Evolutionary conservation across 2,888 invertebrate species (phyloP), one percentile per base, ranked within the genome.

Genomic region (Conops quadrifasciatus): DNA sequence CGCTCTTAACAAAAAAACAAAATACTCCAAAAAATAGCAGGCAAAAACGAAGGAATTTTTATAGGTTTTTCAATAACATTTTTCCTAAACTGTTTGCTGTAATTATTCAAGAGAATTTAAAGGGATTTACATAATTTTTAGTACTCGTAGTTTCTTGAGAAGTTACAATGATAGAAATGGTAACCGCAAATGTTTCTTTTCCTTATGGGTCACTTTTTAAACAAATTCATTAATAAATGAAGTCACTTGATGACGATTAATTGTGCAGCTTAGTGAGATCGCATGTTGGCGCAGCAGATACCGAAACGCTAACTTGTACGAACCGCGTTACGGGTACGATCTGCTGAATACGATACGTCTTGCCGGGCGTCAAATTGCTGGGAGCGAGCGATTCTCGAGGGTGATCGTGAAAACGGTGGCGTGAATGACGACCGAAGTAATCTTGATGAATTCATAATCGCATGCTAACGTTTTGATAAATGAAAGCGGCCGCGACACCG

Each of bases 391-490:
- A 80, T 80, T 81, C 76, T 76, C 75, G 76, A 36, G 36, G 36
- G 36, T 36, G 36, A 78, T 77, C 77, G 80, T 19, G 36, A 9
- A 28, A 24, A 45, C 26, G 49, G 63, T 73, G 73, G 73, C 73
- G 75, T 75, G 82, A 82, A 82, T 83, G 82, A 81, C 80, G 81
- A 79, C 51, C 73, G 69, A 72, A 73, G 80, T 81, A 83, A 82
- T 82, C 82, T 83, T 82, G 82, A 82, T 83, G 83, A 82, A 82
- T 82, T 82, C 80, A 81, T 82, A 82, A 82, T 83, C 83, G 82
- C 82, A 78, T 78, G 79, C 78, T 79, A 77, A 76, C 75, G 75
- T 73, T 74, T 74, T 77, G 76, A 75, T 76, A 73, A 77, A 77
- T 75, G 73, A 71, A 74, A 67, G 67, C 70, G 65, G 47, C 67